phyloP scores from a whole-genome alignment of 2,113 vertebrate genomes.

The Alouatta palliata region DNA sequence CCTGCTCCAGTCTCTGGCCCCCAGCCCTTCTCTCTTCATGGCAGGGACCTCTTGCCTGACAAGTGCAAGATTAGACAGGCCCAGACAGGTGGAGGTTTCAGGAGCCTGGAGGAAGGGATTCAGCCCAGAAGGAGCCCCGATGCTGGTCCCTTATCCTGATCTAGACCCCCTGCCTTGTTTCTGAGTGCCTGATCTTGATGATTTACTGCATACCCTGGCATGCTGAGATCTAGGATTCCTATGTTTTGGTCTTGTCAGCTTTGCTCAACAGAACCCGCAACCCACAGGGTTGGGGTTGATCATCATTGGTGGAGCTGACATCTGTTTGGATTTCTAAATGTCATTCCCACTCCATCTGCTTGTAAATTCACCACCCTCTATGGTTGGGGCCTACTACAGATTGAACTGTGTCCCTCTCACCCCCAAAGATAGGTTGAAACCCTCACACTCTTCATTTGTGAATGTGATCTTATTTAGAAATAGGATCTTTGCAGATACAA shows the following conservation, averaged over 20 bases:
- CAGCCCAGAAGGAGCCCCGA: not conserved
- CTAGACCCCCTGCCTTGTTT: not conserved
- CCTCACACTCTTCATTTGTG: not conserved
- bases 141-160: not conserved
- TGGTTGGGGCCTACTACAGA: not conserved
- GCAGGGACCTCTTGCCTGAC: not conserved
- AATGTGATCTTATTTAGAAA: not conserved
- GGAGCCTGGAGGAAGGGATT: not conserved
- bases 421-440: not conserved
- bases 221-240: not conserved
- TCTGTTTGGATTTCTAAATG: not conserved
- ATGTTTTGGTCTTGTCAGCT: not conserved
- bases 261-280: not conserved
- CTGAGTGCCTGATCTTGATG: not conserved
- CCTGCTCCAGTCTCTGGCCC: accelerated
- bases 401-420: not conserved
- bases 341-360: not conserved
- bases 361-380: not conserved
- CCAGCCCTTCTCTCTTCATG: not conserved
- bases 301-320: not conserved
- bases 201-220: not conserved
- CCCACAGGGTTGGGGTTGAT: not conserved
- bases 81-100: not conserved
- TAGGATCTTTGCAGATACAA: not conserved
- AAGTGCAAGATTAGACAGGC: not conserved